Base-by-base conservation (phyloP, 2,888 invertebrate species). In the Nebria brevicollis region DNA sequence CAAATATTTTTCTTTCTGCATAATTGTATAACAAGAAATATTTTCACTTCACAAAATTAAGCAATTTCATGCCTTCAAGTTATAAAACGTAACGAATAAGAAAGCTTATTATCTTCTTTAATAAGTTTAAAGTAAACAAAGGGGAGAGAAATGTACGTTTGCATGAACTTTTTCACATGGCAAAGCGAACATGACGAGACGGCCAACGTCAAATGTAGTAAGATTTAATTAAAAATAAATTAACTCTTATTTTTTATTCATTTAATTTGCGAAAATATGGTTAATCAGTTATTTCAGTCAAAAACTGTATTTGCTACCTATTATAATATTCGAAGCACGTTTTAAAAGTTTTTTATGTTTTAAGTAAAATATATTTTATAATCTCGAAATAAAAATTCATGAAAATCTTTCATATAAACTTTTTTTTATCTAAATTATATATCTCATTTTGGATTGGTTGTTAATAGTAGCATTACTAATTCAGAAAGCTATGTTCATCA, bases 211-310 rank as follows among this genome's bases (percentile, higher is more conserved):
- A 54, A 13, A 54, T 54, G 54, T 54, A 54, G 54, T 54, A 54
- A 72, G 80, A 80, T 80, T 80, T 80, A 80, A 80, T 80, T 80
- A 80, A 75, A 80, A 80, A 70, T 80, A 75, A 80, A 80, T 80
- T 80, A 75, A 68, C 73, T 68, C 70, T 75, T 75, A 70, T 70
- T 75, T 75, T 80, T 80, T 70, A 70, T 80, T 75, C 72, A 75
- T 80, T 80, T 75, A 8, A 68, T 20, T 68, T 54, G 11, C 8
- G 54, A 54, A 54, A 11, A 54, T 54, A 54, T 34, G 34, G 34
- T 34, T 34, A 2, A 34, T 34, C 34, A 34, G 34, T 54, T 54
- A 54, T 54, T 54, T 54, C 8, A 54, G 34, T 13, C 54, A 54
- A 54, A 54, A 3, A 54, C 13, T 11, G 13, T 54, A 54, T 13